Percentiles rank a stretch among this genome's conserved stretches.
Conservation (phyloP, 2,797 vertebrate species). For the Rallus crepitans region DNA sequence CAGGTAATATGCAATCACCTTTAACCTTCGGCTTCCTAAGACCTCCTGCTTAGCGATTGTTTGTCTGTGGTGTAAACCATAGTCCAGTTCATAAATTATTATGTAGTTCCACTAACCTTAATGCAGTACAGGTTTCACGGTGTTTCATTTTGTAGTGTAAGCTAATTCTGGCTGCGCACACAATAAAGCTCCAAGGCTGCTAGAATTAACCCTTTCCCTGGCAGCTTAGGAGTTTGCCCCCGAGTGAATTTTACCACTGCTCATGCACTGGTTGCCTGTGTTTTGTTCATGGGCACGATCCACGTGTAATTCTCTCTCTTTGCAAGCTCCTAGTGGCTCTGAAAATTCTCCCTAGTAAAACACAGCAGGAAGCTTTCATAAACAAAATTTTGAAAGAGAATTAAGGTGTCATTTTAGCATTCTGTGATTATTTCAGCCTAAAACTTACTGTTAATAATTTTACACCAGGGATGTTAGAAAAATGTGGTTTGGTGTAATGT, state of each 20-base stretch:
- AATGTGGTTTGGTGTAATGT: accelerated
- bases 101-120: conserved; percentile 48
- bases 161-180: conserved; percentile 27
- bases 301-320: accelerated
- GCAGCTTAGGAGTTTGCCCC: neutral
- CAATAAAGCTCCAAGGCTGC: neutral
- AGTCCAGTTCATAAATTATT: conserved; percentile 73
- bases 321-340: neutral
- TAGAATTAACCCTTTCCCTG: conserved; percentile 39
- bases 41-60: conserved; percentile 69
- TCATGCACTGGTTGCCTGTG: accelerated
- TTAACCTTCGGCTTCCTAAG: conserved; percentile 63
- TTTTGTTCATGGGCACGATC: accelerated
- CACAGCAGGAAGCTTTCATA: accelerated
- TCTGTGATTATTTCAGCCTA: neutral
- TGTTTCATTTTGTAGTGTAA: conserved; percentile 54
- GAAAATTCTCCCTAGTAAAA: neutral
- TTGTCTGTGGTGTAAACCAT: conserved; percentile 55
- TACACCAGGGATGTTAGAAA: neutral
- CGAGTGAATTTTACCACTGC: accelerated
- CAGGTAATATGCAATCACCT: conserved; percentile 67
- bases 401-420: neutral
- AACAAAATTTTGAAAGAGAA: neutral
- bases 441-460: neutral
- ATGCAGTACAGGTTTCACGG: conserved; percentile 55